These are phyloP conservation scores for Sebastes nivosus DNA, from an alignment of 2,797 vertebrate genomes.

Conservation along the genomic window DNA sequence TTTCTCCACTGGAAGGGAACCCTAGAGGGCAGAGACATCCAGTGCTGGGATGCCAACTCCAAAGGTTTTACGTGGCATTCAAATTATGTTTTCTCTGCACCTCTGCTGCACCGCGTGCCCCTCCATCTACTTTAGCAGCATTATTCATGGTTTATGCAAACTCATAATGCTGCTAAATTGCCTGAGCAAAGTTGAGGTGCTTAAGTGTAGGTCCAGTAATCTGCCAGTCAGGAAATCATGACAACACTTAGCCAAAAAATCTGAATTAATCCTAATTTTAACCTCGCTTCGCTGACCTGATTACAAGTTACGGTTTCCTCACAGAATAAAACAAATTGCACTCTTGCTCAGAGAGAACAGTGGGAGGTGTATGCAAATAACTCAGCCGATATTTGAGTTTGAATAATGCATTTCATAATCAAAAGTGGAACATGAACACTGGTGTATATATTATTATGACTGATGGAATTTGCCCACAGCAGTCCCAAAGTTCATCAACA, in stretches of 20 bases:
- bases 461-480: constrained; percentile 62
- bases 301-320: constrained; percentile 26
- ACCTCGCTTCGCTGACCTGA: constrained; percentile 37
- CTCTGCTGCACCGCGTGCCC: constrained; percentile 6
- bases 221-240: constrained; percentile 54
- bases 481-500: constrained; percentile 53
- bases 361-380: constrained; percentile 67
- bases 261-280: constrained; percentile 45
- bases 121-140: constrained; percentile 19
- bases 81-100: constrained; percentile 11
- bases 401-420: constrained; percentile 78
- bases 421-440: constrained; percentile 59
- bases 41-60: background rate
- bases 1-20: no score
- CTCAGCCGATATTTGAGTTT: constrained; percentile 53
- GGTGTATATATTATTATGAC: constrained; percentile 57
- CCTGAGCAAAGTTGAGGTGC: constrained; percentile 52
- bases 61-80: constrained; percentile 33
- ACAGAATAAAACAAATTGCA: constrained; percentile 35
- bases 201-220: constrained; percentile 46
- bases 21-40: background rate
- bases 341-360: constrained; percentile 39
- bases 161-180: constrained; percentile 55
- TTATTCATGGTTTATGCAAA: constrained; percentile 57
- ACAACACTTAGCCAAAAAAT: constrained; percentile 37